Evolutionary conservation across 2,888 invertebrate species (phyloP), one percentile per base, ranked within the genome.

Genomic region (Pterobdella sp.): DNA sequence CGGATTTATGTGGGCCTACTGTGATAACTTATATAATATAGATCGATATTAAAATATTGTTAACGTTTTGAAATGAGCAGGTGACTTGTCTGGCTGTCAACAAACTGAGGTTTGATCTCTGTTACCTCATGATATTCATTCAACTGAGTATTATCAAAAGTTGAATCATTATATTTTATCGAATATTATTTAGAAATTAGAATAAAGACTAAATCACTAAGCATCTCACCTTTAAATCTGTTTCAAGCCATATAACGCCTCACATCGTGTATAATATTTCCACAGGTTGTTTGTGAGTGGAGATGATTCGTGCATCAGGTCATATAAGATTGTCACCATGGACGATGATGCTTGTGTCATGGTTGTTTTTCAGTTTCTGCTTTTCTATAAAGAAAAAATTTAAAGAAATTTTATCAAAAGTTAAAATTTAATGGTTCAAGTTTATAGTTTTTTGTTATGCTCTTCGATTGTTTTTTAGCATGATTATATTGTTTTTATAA

Each of bases 281-380:
- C n/a, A n/a, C n/a, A n/a, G n/a, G n/a, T 74, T 81, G 71, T 81
- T 80, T 74, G 78, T 79, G n/a, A 80, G 78, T 26, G 81, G 81
- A 10, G 79, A 78, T 72, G 81, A 81, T 72, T 74, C 77, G 68
- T 73, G 77, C 31, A 76, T 81, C 42, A 77, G 76, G 42, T 76
- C 78, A 26, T 81, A 80, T 80, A 78, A 76, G 34, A 37, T 80
- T 49, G 77, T 77, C 18, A 77, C 76, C 64, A 73, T 74, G 14
- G 34, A 35, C 1, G 72, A 74, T 68, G 36, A 31, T 49, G 29
- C 67, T 36, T 49, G 63, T 29, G 72, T 74, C 36, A 29, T 37
- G 56, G 72, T 72, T n/a, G 2, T 2, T 18, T 4, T 31, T 52
- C 68, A 22, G 10, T 71, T 10, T 4, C 18, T 18, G 14, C 52